Base-by-base conservation (phyloP, 1,140 invertebrate genomes). In the Megathymus violae region DNA sequence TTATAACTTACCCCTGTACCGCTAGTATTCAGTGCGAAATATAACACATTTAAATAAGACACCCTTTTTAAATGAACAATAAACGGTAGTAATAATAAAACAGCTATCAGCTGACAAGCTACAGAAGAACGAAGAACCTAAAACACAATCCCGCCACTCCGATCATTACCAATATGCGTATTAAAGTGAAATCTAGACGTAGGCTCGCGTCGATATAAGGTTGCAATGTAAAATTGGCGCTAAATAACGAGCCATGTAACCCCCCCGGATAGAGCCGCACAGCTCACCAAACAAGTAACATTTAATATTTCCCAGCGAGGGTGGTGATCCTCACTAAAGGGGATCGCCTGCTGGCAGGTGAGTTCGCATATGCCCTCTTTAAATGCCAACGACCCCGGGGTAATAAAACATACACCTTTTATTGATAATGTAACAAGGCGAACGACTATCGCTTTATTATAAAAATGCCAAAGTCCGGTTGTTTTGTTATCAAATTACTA, bases 301-400 rank as follows among this genome's bases (percentile, higher is more conserved):
- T 75, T 77, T 77, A 71, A 77, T 75, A 71, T 77, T 78, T 76
- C 63, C 75, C 67, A 67, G 67, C 63, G 72, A 60, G 74, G 76
- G 73, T 69, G 78, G 73, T 56, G 67, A 71, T 72, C 67, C 66
- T 69, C 61, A 70, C 46, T 63, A 44, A 72, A 67, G 75, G 77
- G 75, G 71, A 69, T 71, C 52, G 76, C 52, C n/a, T n/a, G n/a
- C 27, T 54, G 64, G 61, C 78, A 80, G 78, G 75, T 80, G 78
- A 70, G 64, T 70, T 63, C 67, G 69, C 75, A 78, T 72, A 76
- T 80, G 78, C 67, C 78, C 78, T 75, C 73, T 74, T 75, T 80
- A 76, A 76, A 78, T 80, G 78, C 78, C 75, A 80, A 76, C 71
- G 78, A 80, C 75, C 78, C 70, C 71, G 50, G 63, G 65, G 62